Percentiles rank a stretch among this genome's conserved stretches.
Evolutionary conservation across 2,888 invertebrate genomes (phyloP).

Genomic region (Galeopsomyia nigrocyanea): DNA sequence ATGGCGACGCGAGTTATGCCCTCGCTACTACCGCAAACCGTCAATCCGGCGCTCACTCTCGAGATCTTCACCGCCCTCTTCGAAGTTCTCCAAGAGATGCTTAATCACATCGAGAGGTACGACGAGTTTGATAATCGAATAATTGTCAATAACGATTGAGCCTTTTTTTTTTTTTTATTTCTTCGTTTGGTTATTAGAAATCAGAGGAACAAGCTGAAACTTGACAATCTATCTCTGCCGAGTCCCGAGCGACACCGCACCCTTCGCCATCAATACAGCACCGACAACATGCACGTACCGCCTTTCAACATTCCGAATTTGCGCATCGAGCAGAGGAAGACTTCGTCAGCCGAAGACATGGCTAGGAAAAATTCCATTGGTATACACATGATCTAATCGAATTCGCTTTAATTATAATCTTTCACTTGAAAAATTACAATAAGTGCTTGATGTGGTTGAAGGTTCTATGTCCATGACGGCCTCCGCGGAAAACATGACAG

Average conservation of each 20-base stretch:
- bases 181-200: conserved; percentile 66
- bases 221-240: conserved; percentile 82
- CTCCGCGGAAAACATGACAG: conserved; percentile 71
- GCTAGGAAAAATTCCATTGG: conserved; percentile 88
- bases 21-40: conserved; percentile 89
- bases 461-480: conserved; percentile 66
- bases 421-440: background rate
- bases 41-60: conserved; percentile 87
- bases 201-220: conserved; percentile 89
- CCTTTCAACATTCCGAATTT: conserved; percentile 91
- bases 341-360: conserved; percentile 93
- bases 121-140: background rate
- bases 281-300: conserved; percentile 87
- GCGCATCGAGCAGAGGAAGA: conserved; percentile 88
- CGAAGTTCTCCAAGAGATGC: conserved; percentile 92
- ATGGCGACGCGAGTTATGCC: conserved; percentile 97
- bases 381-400: conserved; percentile 55
- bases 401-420: background rate
- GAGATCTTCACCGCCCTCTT: conserved; percentile 86
- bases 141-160: conserved; percentile 28
- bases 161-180: background rate
- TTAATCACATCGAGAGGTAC: conserved; percentile 84
- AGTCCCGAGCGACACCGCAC: conserved; percentile 83
- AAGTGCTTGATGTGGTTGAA: conserved; percentile 35
- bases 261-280: conserved; percentile 85